These are phyloP conservation scores for Phaedon cochleariae DNA, from an alignment of 2,888 invertebrate species.

Conservation along the genomic window DNA sequence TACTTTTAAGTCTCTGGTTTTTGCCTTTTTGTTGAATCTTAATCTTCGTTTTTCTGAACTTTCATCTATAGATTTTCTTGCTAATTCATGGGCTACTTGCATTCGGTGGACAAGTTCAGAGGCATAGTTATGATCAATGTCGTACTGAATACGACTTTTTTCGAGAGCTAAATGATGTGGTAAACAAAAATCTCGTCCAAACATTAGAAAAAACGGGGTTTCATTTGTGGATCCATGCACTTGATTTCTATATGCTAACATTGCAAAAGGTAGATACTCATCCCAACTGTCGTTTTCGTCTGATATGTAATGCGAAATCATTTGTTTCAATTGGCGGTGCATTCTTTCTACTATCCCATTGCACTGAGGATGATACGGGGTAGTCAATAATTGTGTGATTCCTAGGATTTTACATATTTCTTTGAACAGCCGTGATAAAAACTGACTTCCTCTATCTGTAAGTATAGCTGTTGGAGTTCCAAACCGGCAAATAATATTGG, in stretches of 20 bases:
- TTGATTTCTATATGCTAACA: too few species aligned
- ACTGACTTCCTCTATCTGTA: background rate
- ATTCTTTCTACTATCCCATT: background rate
- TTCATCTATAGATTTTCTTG: too few species aligned
- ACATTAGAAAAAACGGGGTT: too few species aligned
- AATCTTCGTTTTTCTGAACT: too few species aligned
- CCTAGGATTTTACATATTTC: background rate
- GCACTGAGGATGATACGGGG: background rate
- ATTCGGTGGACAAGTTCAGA: too few species aligned
- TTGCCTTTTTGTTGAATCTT: too few species aligned
- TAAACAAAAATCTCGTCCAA: too few species aligned
- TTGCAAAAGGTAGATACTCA: too few species aligned
- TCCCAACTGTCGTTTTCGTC: background rate
- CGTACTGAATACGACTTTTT: background rate
- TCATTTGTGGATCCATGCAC: too few species aligned
- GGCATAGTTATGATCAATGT: background rate
- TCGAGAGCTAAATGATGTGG: too few species aligned
- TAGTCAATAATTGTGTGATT: background rate
- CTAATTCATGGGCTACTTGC: too few species aligned
- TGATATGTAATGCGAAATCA: background rate
- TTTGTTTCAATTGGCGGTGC: background rate
- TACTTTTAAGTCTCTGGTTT: too few species aligned
- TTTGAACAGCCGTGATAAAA: background rate
- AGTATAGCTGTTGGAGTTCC: slow-evolving; percentile 21
- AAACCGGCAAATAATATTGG: slow-evolving; percentile 30